Conservation (phyloP, 2,113 vertebrate species). For the Esox niger region DNA sequence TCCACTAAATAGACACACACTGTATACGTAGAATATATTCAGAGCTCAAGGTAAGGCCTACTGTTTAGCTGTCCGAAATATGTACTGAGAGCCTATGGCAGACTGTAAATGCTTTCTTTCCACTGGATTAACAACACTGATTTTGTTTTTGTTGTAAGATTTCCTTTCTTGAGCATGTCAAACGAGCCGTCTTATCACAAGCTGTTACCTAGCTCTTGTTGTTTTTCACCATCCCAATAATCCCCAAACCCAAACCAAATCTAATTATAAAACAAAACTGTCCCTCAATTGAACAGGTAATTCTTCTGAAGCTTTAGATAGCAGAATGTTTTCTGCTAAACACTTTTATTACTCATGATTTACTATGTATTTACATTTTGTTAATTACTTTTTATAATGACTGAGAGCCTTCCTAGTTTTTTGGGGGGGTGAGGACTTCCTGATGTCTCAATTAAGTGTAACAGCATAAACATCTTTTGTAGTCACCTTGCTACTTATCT, state of each 20-base stretch:
- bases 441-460: not conserved
- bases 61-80: not conserved
- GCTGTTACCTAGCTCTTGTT: not conserved
- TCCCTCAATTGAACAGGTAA: not conserved
- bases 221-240: not conserved
- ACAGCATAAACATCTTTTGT: not conserved
- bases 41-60: not conserved
- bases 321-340: too few relatives aligned
- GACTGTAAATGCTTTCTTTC: not conserved
- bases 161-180: not conserved
- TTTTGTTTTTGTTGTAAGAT: not conserved
- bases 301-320: too few relatives aligned
- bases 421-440: not conserved
- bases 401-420: not conserved
- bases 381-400: too few relatives aligned
- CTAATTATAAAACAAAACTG: not conserved
- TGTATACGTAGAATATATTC: too few relatives aligned
- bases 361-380: too few relatives aligned
- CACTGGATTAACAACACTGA: not conserved
- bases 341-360: too few relatives aligned
- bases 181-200: not conserved
- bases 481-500: not conserved
- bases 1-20: too few relatives aligned
- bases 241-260: too few relatives aligned
- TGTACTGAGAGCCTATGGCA: not conserved